phyloP scores from a whole-genome alignment of 2,888 invertebrate genomes.

The Chrysotoxum bicinctum region DNA sequence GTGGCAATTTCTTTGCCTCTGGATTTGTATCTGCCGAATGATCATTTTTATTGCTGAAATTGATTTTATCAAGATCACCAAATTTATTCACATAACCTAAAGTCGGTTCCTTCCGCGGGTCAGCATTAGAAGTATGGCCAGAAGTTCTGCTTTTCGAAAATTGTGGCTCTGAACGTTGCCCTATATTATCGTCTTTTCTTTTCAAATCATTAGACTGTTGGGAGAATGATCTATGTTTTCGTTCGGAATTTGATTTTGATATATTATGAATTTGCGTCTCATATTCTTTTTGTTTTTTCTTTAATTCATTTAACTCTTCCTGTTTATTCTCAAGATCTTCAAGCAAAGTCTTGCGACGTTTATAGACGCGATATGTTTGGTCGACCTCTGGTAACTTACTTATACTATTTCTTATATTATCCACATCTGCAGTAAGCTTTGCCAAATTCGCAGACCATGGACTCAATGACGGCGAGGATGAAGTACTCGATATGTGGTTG shows the following conservation, averaged over 20 bases:
- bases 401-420: not conserved
- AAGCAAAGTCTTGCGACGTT: not conserved
- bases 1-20: conserved; percentile 14
- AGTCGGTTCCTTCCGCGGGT: not conserved
- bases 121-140: not conserved
- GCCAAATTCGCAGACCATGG: not conserved
- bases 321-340: not conserved
- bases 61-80: conserved; percentile 16
- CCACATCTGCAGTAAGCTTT: conserved; percentile 10
- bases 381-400: conserved; percentile 9
- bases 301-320: conserved; percentile 5
- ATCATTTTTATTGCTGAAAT: not conserved
- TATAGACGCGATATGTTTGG: not conserved
- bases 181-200: not conserved
- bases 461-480: not conserved
- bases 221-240: not conserved
- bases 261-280: not conserved
- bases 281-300: not conserved
- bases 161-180: not conserved
- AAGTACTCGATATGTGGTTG: not conserved
- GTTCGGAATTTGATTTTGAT: conserved; percentile 43
- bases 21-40: not conserved
- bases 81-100: conserved; percentile 50
- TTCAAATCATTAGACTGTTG: not conserved
- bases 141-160: not conserved